Base-by-base conservation (phyloP, 2,797 vertebrate genomes). In the Odontamblyopus lacepedii region DNA sequence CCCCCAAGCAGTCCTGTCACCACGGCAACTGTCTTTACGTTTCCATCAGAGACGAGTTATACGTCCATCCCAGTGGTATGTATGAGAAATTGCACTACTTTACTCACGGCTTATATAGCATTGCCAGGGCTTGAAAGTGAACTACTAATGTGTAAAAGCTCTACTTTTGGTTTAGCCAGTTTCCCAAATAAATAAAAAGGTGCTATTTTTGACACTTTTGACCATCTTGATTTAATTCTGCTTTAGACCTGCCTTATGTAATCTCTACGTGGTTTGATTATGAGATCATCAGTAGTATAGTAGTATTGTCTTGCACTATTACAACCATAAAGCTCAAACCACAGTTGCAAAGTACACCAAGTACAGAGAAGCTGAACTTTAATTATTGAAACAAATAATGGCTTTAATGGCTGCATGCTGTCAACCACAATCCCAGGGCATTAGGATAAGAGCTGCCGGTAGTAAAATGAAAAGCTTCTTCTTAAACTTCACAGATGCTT, bases 1-100 rank as follows among this genome's bases (percentile, higher is more conserved):
- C 97, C 98, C 69, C 97, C 97, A 3, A 98, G 97, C 87, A 99
- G 98, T 88, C 98, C 98, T 7, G 96, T 99, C 90, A 97, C 97
- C 70, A 95, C 97, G 56, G 96, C 96, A 63, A 95, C 97, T 2
- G 95, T 97, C 16, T 99, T 98, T 94, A 97, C 95, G 1, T 99
- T 99, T 89, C 96, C 96, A 0, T 91, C 97, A 0, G 98, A 99
- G 74, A 93, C 91, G 32, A 94, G 95, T 87, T 98, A 96, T 88
- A 91, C 95, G 38, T 94, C 96, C 63, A 83, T 94, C 65, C 71
- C 92, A 73, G 90, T 92, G 94, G 94, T 95, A 88, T 82, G 94
- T 88, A 27, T 4, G 74, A 23, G 9, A 26, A 23, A 26, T 26
- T 12, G 23, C 4, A 26, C 55, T 8, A 13, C 53, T 38, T 38